Evolutionary conservation across 2,113 vertebrate species (phyloP).

Genomic region (Epinephelus moara): DNA sequence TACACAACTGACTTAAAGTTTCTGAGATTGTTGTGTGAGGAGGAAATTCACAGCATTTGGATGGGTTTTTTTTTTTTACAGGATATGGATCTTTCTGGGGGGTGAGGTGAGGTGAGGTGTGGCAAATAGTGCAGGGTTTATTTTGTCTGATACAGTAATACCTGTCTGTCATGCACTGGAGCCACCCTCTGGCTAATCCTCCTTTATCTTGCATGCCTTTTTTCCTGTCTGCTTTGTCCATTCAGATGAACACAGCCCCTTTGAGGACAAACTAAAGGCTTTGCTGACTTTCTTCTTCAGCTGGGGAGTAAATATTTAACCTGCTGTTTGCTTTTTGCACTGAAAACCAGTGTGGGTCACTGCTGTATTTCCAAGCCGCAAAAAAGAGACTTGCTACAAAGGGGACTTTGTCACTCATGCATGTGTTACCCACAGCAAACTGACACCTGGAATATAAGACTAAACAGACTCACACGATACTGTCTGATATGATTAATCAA

Average conservation of each 20-base stretch:
- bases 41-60: neutral
- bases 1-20: neutral
- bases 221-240: neutral
- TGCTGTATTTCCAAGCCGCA: neutral
- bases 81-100: neutral
- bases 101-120: constrained; percentile 10
- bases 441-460: neutral
- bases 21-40: neutral
- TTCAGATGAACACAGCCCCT: neutral
- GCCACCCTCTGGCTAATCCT: neutral
- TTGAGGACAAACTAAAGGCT: constrained; percentile 22
- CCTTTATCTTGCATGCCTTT: neutral
- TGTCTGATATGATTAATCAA: neutral
- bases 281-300: neutral
- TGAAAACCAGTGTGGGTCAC: neutral
- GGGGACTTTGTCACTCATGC: neutral
- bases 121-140: neutral
- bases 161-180: constrained; percentile 1
- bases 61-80: neutral
- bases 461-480: neutral
- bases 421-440: neutral
- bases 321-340: constrained; percentile 44
- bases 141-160: neutral
- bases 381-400: neutral
- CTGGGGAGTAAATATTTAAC: constrained; percentile 62